These are phyloP conservation scores for Eupithecia centaureata DNA, from an alignment of 2,888 invertebrate genomes.

Conservation along the genomic window DNA sequence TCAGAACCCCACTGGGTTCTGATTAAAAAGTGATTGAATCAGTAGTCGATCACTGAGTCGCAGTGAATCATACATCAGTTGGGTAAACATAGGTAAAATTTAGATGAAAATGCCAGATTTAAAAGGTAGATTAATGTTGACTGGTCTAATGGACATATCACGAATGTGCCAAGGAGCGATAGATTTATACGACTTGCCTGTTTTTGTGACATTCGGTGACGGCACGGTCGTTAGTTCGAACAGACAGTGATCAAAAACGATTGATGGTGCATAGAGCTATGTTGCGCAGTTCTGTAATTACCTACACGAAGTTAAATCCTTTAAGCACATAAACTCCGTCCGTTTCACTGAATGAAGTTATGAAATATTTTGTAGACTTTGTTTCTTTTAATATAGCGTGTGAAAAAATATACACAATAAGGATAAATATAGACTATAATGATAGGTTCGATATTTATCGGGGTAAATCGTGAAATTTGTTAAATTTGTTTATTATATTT, in stretches of 20 bases:
- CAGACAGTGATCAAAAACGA: conserved; percentile 48
- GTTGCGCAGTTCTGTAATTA: conserved; percentile 18
- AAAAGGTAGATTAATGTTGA: conserved; percentile 68
- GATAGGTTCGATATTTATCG: too few species aligned
- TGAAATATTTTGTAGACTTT: too few species aligned
- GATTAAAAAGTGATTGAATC: not conserved
- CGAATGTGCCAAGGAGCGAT: conserved; percentile 56
- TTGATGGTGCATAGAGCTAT: conserved; percentile 36
- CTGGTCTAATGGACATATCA: conserved; percentile 72
- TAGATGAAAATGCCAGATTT: conserved; percentile 50
- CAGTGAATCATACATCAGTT: not conserved
- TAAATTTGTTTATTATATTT: too few species aligned
- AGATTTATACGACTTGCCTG: conserved; percentile 64
- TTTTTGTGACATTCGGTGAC: conserved; percentile 58
- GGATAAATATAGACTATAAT: too few species aligned
- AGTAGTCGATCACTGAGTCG: not conserved
- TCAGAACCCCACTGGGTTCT: conserved; percentile 1
- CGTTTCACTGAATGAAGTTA: too few species aligned
- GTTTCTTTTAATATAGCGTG: too few species aligned
- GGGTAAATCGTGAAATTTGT: too few species aligned
- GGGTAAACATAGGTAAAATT: conserved; percentile 32
- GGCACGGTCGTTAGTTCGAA: conserved; percentile 55
- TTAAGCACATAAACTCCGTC: too few species aligned
- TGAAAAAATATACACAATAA: too few species aligned
- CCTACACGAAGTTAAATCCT: not conserved